Evolutionary conservation across 1,140 invertebrate genomes (phyloP).

Genomic region (Lycorma delicatula): DNA sequence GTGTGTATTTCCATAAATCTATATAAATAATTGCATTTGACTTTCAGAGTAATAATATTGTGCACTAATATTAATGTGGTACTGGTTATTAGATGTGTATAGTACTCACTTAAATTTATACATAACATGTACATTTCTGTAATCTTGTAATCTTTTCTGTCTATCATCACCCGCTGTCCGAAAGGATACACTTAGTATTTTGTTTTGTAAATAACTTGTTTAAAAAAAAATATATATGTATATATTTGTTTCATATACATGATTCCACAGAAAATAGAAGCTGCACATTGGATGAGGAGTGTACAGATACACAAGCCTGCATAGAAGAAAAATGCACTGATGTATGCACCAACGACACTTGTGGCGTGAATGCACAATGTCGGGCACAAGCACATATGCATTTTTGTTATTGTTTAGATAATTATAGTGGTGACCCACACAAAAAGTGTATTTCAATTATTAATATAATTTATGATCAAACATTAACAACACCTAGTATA

Average conservation of each 20-base stretch:
- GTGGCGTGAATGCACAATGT: constrained; percentile 50
- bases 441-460: constrained; percentile 30
- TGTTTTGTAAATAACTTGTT: constrained; percentile 7
- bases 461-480: too few relatives aligned
- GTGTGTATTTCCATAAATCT: too few relatives aligned
- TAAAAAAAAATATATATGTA: constrained; percentile 8
- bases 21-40: too few relatives aligned
- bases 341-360: constrained; percentile 47
- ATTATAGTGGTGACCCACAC: constrained; percentile 35
- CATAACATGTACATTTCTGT: neutral
- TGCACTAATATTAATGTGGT: too few relatives aligned
- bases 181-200: too few relatives aligned
- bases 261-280: constrained; percentile 24
- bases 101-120: neutral
- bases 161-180: too few relatives aligned
- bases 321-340: constrained; percentile 52
- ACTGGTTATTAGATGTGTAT: neutral
- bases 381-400: constrained; percentile 45
- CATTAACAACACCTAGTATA: too few relatives aligned
- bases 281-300: constrained; percentile 54
- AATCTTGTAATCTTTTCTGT: neutral
- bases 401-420: constrained; percentile 41
- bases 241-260: constrained; percentile 19
- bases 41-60: too few relatives aligned
- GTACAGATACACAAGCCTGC: constrained; percentile 54